A percentile compares a stretch with the other conserved stretches of the same genome.
phyloP scores from a whole-genome alignment of 2,113 vertebrate genomes.

The Conger conger region DNA sequence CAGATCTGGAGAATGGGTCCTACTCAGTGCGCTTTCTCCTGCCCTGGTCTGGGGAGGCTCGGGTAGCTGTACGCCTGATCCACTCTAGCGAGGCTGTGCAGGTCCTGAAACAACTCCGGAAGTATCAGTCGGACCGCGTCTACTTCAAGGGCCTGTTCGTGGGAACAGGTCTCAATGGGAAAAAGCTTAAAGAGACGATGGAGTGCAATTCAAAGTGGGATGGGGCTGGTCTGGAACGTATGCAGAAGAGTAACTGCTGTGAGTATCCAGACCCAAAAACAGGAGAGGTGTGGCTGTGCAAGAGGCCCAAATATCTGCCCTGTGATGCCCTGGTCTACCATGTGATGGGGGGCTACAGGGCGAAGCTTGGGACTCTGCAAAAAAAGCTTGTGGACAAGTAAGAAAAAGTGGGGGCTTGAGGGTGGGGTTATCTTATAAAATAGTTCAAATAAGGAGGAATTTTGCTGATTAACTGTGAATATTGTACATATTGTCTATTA shows the following conservation, averaged over 20 bases:
- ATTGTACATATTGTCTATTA: too few relatives aligned
- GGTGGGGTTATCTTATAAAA: not conserved
- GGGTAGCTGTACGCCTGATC: not conserved
- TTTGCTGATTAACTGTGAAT: not conserved
- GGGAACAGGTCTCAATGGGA: not conserved
- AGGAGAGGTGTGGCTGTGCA: conserved; percentile 8
- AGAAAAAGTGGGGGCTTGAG: not conserved
- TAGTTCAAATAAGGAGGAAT: not conserved
- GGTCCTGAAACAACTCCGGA: not conserved
- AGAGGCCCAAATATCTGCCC: not conserved
- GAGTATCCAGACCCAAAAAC: not conserved
- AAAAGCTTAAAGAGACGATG: not conserved
- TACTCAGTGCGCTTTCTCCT: not conserved
- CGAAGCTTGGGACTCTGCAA: not conserved
- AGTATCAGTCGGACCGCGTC: not conserved
- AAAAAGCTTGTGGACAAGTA: not conserved
- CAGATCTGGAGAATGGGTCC: not conserved
- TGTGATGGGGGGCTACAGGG: not conserved
- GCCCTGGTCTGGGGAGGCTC: not conserved
- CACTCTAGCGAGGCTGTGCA: conserved; percentile 1
- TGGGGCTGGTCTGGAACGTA: not conserved
- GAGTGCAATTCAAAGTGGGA: conserved; percentile 2
- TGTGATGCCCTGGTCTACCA: not conserved
- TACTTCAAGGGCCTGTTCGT: not conserved
- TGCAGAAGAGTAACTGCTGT: not conserved